Base-by-base conservation (phyloP, 2,113 vertebrate genomes). In the Pampusana beccarii region DNA sequence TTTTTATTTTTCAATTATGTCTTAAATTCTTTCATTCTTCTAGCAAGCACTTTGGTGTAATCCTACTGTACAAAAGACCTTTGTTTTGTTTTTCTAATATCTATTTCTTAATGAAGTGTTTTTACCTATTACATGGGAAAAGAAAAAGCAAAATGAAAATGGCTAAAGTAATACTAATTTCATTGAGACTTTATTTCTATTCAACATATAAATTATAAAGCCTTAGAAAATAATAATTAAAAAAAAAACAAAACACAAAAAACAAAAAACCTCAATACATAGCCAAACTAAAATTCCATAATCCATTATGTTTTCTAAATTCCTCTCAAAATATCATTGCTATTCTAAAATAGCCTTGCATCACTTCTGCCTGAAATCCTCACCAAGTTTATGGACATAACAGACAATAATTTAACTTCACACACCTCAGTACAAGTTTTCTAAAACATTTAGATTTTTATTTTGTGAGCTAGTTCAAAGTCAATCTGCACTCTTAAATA, bases 1-100 rank as follows among this genome's bases (percentile, higher is more conserved):
- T 80, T 94, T 93, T 88, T 93, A 90, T 93, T 95, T 97, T 96
- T 96, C 92, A 96, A 94, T 88, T 96, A 88, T 64, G 64, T 57
- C 69, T 74, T 64, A 64, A 88, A 91, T 82, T 86, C 64, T 71
- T 84, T 81, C 56, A 13, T 92, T 94, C 69, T 93, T 84, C 38
- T 33, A 93, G 72, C 56, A 80, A 34, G 38, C 24, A 92, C 56
- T 90, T 80, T 66, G 60, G 33, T 96, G 53, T 60, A 88, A 93
- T 74, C 56, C 60, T 71, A 56, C 74, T 66, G 15, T 40, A 50
- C 16, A 38, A 72, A 95, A 69, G 62, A 51, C n/a, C 31, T 77
- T 75, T 80, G 25, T 70, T 93, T 71, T 54, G 44, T 50, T 50
- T 50, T 11, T 77, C 29, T 61, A 66, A n/a, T 83, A 92, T 78